Evolutionary conservation across 2,113 vertebrate genomes (phyloP), one percentile per base, ranked within the genome.

Genomic region (Dunckerocampus dactyliophorus): DNA sequence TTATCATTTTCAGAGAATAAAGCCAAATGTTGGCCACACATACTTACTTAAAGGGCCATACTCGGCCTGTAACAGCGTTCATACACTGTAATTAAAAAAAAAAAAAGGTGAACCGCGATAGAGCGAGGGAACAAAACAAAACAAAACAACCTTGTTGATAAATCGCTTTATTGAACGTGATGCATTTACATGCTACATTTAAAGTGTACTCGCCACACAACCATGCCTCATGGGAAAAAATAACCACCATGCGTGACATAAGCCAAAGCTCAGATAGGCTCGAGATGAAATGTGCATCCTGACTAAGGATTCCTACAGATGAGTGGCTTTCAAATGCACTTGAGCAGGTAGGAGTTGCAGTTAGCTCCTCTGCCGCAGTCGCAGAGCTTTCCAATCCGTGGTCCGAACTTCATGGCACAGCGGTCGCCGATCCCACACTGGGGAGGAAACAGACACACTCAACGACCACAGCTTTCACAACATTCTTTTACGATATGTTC

Each of bases 341-440:
- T 92, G 21, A 93, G 87, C 57, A 93, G 87, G 80, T 88, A 92
- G 3, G 89, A 89, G 85, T 93, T 92, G 74, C 92, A 92, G 76
- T 83, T 88, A 13, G 84, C 81, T 61, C 89, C 87, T 67, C 87
- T 54, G 47, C 85, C 72, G 43, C 91, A 92, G 82, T 92, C 89
- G n/a, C 92, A 93, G n/a, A 92, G 85, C 67, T 89, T 89, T 67
- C 92, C 90, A 48, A 91, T 90, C 63, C 90, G 87, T 13, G 90
- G 85, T 4, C 92, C 92, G 5, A 86, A 85, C 75, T 82, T 91
- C 89, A 92, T 80, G 39, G 90, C 90, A 51, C 91, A 93, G 11
- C 89, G 86, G 58, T 88, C 84, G 0, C 91, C 88, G 64, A 90
- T 76, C 47, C 84, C 81, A 22, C 89, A 91, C 89, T 90, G 72